Evolutionary conservation across 2,888 invertebrate species (phyloP).

Genomic region (Parapristionchus giblindavisi): DNA sequence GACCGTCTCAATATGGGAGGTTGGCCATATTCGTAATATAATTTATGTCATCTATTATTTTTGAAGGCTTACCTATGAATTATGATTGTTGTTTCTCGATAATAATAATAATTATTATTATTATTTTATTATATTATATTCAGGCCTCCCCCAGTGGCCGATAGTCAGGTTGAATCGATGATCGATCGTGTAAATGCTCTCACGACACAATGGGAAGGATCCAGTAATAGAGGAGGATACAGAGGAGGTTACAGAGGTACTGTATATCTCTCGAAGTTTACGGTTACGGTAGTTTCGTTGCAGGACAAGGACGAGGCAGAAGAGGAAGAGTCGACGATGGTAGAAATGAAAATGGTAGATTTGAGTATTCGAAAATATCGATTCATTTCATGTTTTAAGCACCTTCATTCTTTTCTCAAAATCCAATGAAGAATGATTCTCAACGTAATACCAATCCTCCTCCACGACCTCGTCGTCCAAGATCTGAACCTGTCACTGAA

Average conservation of each 20-base stretch:
- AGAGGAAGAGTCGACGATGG: conserved; percentile 6
- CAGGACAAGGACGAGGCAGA: not conserved
- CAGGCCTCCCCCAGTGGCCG: conserved; percentile 21
- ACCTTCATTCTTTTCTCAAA: no score
- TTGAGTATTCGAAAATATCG: no score
- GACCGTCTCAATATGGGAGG: no score
- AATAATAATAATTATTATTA: no score
- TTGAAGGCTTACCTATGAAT: no score
- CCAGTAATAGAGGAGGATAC: conserved; percentile 22
- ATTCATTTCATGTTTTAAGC: no score
- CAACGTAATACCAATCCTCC: no score
- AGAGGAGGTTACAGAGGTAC: conserved; percentile 21
- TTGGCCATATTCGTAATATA: no score
- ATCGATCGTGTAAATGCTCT: conserved; percentile 27
- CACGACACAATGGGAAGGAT: conserved; percentile 19
- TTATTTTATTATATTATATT: no score
- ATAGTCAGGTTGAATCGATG: conserved; percentile 24
- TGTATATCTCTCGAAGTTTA: not conserved
- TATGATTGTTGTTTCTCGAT: no score
- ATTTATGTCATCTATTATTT: no score
- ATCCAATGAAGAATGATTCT: no score
- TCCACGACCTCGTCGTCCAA: conserved; percentile 13
- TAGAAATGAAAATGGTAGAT: not conserved
- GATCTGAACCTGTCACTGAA: not conserved
- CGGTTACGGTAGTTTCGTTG: not conserved